Evolutionary conservation across 2,797 vertebrate genomes (phyloP), one percentile per base, ranked within the genome.

Genomic region (Xenopus petersii): DNA sequence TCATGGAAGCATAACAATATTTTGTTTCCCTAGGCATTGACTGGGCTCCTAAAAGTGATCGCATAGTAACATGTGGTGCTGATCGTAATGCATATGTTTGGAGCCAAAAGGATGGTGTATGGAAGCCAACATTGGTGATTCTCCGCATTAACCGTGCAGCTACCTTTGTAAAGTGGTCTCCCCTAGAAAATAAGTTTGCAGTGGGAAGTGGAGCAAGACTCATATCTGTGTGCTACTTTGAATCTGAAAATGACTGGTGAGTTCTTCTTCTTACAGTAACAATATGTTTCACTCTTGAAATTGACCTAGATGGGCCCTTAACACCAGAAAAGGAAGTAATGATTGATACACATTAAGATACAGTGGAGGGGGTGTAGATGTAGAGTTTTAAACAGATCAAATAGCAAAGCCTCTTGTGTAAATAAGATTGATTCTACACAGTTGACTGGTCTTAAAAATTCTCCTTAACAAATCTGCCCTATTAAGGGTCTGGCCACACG

Each of bases 191-290:
- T 86, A 99, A 99, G 86, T 99, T 99, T 83, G 97, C 97, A 0
- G 97, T 99, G 61, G 97, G 97, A 64, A 99, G 97, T 8, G 97
- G 97, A 42, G 96, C 97, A 26, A 91, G 97, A 12, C 96, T 99
- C 85, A 99, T 99, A 86, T 99, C 97, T 0, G 97, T 99, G 79
- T 99, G 97, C 89, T 99, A 99, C 89, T 99, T 99, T 74, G 97
- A 99, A 82, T 98, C 96, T 79, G 97, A 99, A 90, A 99, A 99
- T 59, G 97, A 99, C 87, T 99, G 97, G 97, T 98, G 83, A 93
- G 94, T 48, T 70, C 10, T 56, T 13, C n/a, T 58, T 3, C 2
- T 58, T 58, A 54, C 4, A 54, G 2, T 54, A 54, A 54, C 49
- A 5, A 54, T 12, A 54, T 54, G 15, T 2, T 30, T 30, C 26